Evolutionary conservation across 1,140 invertebrate species (phyloP).

Genomic region (Doryteuthis pealeii): DNA sequence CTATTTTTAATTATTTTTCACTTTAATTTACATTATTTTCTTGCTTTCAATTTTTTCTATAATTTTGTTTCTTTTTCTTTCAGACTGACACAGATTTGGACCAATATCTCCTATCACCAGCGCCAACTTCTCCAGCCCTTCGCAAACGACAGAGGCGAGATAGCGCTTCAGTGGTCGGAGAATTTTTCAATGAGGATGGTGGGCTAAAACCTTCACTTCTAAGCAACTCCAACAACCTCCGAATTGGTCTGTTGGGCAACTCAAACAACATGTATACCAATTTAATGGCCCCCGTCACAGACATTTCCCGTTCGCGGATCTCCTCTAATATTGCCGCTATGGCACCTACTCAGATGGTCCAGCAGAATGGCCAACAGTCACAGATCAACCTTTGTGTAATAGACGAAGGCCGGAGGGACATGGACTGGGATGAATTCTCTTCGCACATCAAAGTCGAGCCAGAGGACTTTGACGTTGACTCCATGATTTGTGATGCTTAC

Average conservation of each 20-base stretch:
- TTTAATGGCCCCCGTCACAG: conserved; percentile 11
- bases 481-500: conserved; percentile 32
- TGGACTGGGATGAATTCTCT: background rate
- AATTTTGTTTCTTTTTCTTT: conserved; percentile 20
- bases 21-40: background rate
- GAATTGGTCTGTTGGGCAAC: conserved; percentile 17
- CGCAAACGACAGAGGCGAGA: conserved; percentile 64
- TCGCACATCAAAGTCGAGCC: conserved; percentile 31
- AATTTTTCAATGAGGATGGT: conserved; percentile 67
- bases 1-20: too few species aligned
- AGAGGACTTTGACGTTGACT: conserved; percentile 37
- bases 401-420: conserved; percentile 63
- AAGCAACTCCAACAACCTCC: conserved; percentile 33
- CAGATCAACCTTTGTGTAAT: conserved; percentile 17
- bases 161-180: conserved; percentile 69
- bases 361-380: conserved; percentile 20
- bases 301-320: background rate
- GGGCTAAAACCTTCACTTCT: conserved; percentile 9
- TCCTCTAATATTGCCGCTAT: conserved; percentile 26
- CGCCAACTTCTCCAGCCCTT: conserved; percentile 18
- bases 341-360: conserved; percentile 21
- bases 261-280: conserved; percentile 12
- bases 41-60: background rate
- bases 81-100: conserved; percentile 38
- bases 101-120: conserved; percentile 33